Evolutionary conservation across 2,797 vertebrate species (phyloP).

Genomic region (Eupleurogrammus muticus): DNA sequence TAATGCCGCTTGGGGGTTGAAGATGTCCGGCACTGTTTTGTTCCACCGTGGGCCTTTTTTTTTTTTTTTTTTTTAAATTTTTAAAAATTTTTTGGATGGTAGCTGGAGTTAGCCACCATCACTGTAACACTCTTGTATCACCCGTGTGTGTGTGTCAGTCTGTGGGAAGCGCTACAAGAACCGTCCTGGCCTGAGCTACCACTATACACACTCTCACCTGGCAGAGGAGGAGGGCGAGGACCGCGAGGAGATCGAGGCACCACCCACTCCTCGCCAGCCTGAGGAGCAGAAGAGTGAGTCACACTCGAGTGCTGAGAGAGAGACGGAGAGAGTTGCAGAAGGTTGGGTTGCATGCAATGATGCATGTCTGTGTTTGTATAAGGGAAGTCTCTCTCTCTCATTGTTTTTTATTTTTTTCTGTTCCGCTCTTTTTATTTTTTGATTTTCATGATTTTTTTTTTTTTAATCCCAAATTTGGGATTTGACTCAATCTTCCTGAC

Average conservation of each 20-base stretch:
- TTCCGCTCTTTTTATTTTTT: slow-evolving; percentile 45
- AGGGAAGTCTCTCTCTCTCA: slow-evolving; percentile 59
- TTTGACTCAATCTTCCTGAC: slow-evolving; percentile 27
- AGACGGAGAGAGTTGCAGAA: slow-evolving; percentile 46
- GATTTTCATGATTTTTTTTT: slow-evolving; percentile 40
- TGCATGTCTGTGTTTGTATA: slow-evolving; percentile 66
- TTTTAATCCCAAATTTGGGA: slow-evolving; percentile 17
- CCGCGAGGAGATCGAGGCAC: slow-evolving; percentile 93
- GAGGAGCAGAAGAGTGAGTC: slow-evolving; percentile 96
- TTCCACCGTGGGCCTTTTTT: slow-evolving; percentile 53
- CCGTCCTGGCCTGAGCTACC: slow-evolving; percentile 95
- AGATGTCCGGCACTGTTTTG: slow-evolving; percentile 20
- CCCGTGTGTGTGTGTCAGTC: slow-evolving; percentile 85
- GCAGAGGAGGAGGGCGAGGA: slow-evolving; percentile 97
- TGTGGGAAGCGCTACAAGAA: slow-evolving; percentile 99
- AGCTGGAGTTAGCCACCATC: slow-evolving; percentile 37
- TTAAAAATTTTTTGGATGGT: slow-evolving; percentile 52
- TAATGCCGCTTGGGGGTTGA: slow-evolving; percentile 18
- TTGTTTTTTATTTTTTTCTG: slow-evolving; percentile 3
- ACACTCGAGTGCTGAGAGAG: slow-evolving; percentile 64
- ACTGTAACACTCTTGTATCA: slow-evolving; percentile 71
- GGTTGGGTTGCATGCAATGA: slow-evolving; percentile 67
- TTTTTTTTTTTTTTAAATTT: no score
- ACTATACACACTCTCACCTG: slow-evolving; percentile 97
- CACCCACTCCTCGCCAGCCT: slow-evolving; percentile 90